Evolutionary conservation across 2,113 vertebrate species (phyloP).

Genomic region (Taxidea taxus): DNA sequence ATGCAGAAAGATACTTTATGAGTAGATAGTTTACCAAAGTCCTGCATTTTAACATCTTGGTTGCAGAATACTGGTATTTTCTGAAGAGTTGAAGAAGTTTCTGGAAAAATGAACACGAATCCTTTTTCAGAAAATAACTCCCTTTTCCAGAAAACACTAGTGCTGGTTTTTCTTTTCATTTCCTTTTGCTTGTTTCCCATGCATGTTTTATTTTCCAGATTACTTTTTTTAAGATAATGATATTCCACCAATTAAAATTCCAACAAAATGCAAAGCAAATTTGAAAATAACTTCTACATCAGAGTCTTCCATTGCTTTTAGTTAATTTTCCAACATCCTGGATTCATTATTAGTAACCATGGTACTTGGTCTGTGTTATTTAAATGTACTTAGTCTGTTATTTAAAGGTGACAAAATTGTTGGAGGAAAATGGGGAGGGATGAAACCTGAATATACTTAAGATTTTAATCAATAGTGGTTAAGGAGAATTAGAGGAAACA

Average conservation of each 20-base stretch:
- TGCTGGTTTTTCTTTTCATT: constrained; percentile 49
- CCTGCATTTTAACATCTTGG: constrained; percentile 28
- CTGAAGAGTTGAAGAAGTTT: constrained; percentile 29
- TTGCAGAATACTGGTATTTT: constrained; percentile 8
- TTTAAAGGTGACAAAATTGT: constrained; percentile 82
- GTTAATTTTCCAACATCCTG: constrained; percentile 82
- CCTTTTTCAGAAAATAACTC: constrained; percentile 20
- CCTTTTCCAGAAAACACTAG: constrained; percentile 10
- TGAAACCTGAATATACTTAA: constrained; percentile 73
- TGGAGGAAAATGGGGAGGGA: constrained; percentile 61
- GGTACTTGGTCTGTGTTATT: constrained; percentile 70
- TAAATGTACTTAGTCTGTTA: constrained; percentile 83
- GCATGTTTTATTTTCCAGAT: constrained; percentile 58
- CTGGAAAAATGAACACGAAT: constrained; percentile 25
- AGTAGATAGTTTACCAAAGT: not conserved
- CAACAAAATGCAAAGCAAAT: constrained; percentile 47
- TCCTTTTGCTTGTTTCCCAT: constrained; percentile 23
- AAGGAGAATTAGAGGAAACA: constrained; percentile 87
- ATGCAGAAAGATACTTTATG: constrained; percentile 22
- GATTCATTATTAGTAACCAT: constrained; percentile 76
- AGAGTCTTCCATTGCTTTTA: constrained; percentile 74
- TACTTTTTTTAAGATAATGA: constrained; percentile 26
- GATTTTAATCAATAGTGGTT: constrained; percentile 85
- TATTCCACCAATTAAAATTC: constrained; percentile 60
- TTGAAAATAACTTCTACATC: constrained; percentile 59